Conservation (phyloP, 2,888 invertebrate species). For the Drosophila seclusa region DNA sequence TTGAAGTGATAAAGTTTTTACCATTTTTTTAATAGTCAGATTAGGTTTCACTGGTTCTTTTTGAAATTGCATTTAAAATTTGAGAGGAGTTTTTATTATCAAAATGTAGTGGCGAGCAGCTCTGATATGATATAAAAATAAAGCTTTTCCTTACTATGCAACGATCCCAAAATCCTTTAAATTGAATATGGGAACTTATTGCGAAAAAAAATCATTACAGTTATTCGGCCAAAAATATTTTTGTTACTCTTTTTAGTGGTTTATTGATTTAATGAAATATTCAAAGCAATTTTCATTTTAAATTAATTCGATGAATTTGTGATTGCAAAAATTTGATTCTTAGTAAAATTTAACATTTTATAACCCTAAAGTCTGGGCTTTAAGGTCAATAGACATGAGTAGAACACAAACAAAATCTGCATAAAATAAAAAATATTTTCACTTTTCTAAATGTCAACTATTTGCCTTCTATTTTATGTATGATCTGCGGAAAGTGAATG, state of each 20-base stretch:
- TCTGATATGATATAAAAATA: not conserved
- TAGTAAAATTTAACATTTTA: not conserved
- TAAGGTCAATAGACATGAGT: not conserved
- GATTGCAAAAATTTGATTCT: not conserved
- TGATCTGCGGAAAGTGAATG: conserved; percentile 1
- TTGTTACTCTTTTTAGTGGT: not conserved
- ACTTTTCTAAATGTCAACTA: conserved; percentile 6
- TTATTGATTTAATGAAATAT: not conserved
- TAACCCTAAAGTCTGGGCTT: not conserved
- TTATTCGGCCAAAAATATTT: not conserved
- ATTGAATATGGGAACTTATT: not conserved
- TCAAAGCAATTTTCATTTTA: not conserved
- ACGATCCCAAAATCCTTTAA: not conserved
- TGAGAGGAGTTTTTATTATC: not conserved
- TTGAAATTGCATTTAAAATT: not conserved
- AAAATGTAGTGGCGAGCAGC: not conserved
- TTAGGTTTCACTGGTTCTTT: conserved; percentile 5
- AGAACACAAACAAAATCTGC: not conserved
- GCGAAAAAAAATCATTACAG: not conserved
- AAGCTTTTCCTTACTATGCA: not conserved
- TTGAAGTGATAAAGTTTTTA: conserved; percentile 42
- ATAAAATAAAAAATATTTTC: conserved; percentile 5
- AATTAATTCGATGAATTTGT: not conserved
- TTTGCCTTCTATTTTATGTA: no score
- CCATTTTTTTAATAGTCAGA: conserved; percentile 13